These are phyloP conservation scores for Leucopsar rothschildi DNA, from an alignment of 2,113 vertebrate genomes.

Conservation along the genomic window DNA sequence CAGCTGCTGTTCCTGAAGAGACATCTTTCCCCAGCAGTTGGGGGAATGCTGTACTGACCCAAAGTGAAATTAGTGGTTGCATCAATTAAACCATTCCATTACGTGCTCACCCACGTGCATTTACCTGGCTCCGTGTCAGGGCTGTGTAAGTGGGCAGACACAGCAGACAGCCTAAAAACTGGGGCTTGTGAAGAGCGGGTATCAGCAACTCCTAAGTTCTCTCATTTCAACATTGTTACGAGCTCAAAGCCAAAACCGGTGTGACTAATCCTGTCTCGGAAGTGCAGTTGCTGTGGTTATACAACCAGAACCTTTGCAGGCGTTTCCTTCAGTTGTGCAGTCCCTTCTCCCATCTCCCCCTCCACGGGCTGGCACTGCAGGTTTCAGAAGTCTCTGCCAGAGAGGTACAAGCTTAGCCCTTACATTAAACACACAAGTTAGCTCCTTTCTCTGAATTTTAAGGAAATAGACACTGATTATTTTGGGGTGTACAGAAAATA, in stretches of 20 bases:
- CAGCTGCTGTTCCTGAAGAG: not conserved
- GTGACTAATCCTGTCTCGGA: conserved; percentile 13
- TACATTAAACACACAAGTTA: not conserved
- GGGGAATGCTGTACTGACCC: not conserved
- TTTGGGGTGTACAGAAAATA: conserved; percentile 70
- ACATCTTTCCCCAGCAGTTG: not conserved
- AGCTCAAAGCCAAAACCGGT: not conserved
- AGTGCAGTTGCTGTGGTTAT: not conserved
- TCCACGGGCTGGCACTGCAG: not conserved
- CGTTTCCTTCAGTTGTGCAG: not conserved
- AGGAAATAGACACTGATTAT: conserved; percentile 66
- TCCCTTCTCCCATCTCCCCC: not conserved
- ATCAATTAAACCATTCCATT: not conserved
- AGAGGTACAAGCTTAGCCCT: conserved; percentile 60
- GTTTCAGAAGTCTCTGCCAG: not conserved
- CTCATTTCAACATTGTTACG: not conserved
- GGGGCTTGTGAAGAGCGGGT: rapidly evolving
- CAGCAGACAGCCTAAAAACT: not conserved
- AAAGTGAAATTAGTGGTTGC: not conserved
- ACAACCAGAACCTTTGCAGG: not conserved
- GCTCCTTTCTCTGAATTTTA: conserved; percentile 12
- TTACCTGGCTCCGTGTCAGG: rapidly evolving
- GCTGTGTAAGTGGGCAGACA: not conserved
- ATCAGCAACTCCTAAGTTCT: not conserved
- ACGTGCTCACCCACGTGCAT: rapidly evolving